Evolutionary conservation across 2,888 invertebrate species (phyloP), one percentile per base, ranked within the genome.

Genomic region (Heliconius cydno): DNA sequence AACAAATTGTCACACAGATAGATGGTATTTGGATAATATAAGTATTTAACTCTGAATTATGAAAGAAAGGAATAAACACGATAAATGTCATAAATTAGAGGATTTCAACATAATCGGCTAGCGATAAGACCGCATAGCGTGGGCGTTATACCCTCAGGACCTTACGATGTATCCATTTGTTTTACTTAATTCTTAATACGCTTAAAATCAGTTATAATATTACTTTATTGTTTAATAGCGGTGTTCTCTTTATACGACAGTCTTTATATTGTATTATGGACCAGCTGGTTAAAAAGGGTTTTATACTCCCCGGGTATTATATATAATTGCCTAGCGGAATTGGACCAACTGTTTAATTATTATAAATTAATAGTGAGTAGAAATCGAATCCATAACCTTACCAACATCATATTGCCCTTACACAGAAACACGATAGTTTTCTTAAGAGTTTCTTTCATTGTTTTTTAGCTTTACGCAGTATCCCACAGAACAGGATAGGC

Each of bases 101-200:
- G 52, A 72, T 72, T 52, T 76, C 73, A 34, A 76, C 77, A 66
- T 82, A 78, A 82, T 82, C 78, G 70, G 71, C 15, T 74, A 71
- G 60, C 65, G 79, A 77, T 82, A 82, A 65, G 66, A 71, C 25
- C 71, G 71, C 57, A 73, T 46, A 22, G 66, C 66, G 76, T 79
- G 71, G 79, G 79, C 76, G 76, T 66, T 79, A 71, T 52, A 79
- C 71, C 70, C 63, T 46, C 19, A 46, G 71, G 76, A 76, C 22
- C 60, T 66, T 70, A 46, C 41, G 25, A 77, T n/a, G 60, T 60
- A 70, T 66, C 76, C 76, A 79, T 76, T 79, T 79, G 79, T 76
- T 79, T 76, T 72, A 76, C 79, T 75, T 70, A 67, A 63, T 70
- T 65, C 25, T 30, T 71, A 46, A 70, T 60, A n/a, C 70, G 38